phyloP scores from a whole-genome alignment of 2,113 vertebrate species.

The Cyphomyrus plagiostoma region DNA sequence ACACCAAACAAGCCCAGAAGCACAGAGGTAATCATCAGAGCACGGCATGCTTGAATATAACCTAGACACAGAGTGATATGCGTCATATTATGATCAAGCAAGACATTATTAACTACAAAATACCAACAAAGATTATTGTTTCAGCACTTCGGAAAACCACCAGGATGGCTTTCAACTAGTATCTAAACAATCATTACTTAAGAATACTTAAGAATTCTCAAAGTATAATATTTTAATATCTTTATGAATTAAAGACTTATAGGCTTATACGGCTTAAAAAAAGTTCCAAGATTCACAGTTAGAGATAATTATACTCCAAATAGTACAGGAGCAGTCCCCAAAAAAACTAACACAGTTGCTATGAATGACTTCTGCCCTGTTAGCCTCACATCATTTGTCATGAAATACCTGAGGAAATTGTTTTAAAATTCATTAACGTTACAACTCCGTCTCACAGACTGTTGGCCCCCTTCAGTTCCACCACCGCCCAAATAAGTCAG shows the following conservation, averaged over 20 bases:
- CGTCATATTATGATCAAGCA: neutral
- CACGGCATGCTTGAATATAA: slow-evolving; percentile 71
- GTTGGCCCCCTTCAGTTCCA: neutral
- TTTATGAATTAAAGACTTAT: neutral
- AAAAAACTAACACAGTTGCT: neutral
- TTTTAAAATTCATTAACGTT: neutral
- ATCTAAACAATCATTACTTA: neutral
- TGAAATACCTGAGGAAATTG: neutral
- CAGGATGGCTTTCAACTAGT: neutral
- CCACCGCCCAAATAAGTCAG: neutral
- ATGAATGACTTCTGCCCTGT: neutral
- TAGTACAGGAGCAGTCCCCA: neutral
- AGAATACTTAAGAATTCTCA: neutral
- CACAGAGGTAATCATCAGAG: slow-evolving; percentile 75
- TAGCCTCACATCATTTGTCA: neutral
- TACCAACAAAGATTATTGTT: neutral
- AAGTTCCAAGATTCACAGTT: neutral
- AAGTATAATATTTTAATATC: neutral
- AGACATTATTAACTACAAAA: neutral
- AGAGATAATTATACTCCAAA: neutral
- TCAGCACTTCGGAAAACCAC: neutral
- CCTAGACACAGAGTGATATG: slow-evolving; percentile 44
- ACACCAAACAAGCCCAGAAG: slow-evolving; percentile 63
- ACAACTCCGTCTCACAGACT: neutral
- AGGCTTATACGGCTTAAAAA: neutral